A percentile compares a stretch with the other conserved stretches of the same genome.
These are phyloP conservation scores for Lycophotia porphyrea DNA, from an alignment of 2,888 invertebrate species.

Conservation along the genomic window DNA sequence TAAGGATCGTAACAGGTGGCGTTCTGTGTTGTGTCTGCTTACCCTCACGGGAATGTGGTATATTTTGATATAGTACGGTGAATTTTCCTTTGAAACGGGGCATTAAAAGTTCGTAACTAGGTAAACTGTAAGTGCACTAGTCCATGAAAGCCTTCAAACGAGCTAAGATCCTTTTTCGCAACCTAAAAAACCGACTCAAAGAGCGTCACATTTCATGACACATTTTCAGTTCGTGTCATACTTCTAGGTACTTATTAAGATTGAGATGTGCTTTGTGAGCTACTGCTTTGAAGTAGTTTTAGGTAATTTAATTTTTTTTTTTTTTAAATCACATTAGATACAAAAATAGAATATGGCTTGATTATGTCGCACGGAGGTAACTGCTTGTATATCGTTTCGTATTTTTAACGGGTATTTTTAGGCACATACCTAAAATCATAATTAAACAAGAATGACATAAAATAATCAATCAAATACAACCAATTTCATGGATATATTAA, in stretches of 20 bases:
- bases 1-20: no score
- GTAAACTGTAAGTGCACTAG: slow-evolving; percentile 1
- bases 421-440: no score
- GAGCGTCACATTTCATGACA: slow-evolving; percentile 29
- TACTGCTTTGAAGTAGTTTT: background rate
- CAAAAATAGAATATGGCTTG: no score
- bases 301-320: background rate
- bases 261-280: slow-evolving; percentile 12
- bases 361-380: no score
- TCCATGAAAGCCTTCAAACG: slow-evolving; percentile 39
- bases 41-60: background rate
- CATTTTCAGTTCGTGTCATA: slow-evolving; percentile 11
- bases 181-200: slow-evolving; percentile 55
- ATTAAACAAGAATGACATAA: no score
- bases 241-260: slow-evolving; percentile 12
- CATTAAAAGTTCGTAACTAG: background rate
- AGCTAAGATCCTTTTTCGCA: slow-evolving; percentile 43
- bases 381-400: no score
- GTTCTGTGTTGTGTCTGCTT: background rate
- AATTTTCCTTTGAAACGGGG: background rate
- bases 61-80: background rate
- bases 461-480: no score
- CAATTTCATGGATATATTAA: no score
- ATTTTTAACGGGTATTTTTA: no score
- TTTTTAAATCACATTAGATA: no score